Evolutionary conservation across 2,797 vertebrate genomes (phyloP), one percentile per base, ranked within the genome.

Genomic region (Brachyrhaphis roseni): DNA sequence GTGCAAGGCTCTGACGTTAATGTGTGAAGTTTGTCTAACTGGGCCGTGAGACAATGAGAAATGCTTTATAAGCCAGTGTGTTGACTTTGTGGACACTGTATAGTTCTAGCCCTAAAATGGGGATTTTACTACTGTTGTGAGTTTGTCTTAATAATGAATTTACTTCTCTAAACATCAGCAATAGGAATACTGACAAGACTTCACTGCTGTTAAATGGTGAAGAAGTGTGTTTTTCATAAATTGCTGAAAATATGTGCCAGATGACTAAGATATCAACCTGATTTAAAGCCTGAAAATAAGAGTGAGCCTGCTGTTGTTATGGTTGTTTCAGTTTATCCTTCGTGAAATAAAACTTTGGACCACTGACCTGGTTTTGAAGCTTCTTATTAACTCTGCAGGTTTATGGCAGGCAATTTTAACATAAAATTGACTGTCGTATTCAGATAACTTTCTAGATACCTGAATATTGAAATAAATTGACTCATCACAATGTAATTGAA

Each of bases 51-150:
- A 75, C 86, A 64, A 80, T 51, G 28, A 84, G 81, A 57, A 90
- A 88, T 81, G 74, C 83, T 90, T 88, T 89, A 86, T 89, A 90
- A 93, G 89, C 85, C 79, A 77, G 49, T 91, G 92, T 92, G 90
- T 90, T 89, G 89, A 84, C 78, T 91, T 90, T 92, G 90, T 91
- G 84, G 90, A 90, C 77, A 86, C 84, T 90, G 81, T 89, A 86
- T 82, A 82, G 79, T 77, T 84, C 16, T 78, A 88, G 78, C 80
- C 88, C 88, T 85, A 82, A 81, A 87, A 72, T 85, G 86, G 92
- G 89, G 86, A 83, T 84, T 90, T 86, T 91, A 92, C 90, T 93
- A 90, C 88, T 93, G 88, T 88, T 77, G 84, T 91, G 86, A 83
- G 72, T 87, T 88, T 86, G 75, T 85, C 64, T 86, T 72, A 80